Evolutionary conservation across 2,113 vertebrate species (phyloP).

Genomic region (Cacatua alba): DNA sequence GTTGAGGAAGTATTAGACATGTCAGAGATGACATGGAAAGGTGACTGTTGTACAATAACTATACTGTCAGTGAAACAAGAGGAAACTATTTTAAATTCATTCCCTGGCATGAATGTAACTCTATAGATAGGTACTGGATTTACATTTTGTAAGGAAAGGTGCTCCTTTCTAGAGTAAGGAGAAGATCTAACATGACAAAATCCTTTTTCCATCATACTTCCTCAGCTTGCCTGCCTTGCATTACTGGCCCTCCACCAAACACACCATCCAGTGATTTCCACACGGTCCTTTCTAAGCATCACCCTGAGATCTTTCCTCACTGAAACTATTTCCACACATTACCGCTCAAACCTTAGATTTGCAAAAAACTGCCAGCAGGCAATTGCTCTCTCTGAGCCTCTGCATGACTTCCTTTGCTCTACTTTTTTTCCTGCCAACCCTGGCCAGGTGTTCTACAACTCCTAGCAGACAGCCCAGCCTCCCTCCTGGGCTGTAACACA

Average conservation of each 20-base stretch:
- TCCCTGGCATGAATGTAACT: neutral
- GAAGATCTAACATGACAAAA: neutral
- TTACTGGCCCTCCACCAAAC: neutral
- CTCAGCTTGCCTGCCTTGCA: neutral
- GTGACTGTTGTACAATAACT: neutral
- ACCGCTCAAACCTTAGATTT: neutral
- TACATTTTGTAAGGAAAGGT: neutral
- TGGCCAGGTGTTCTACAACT: neutral
- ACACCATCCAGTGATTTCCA: neutral
- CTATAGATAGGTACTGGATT: neutral
- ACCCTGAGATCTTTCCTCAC: neutral
- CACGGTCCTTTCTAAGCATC: fast-evolving
- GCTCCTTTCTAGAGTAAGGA: neutral
- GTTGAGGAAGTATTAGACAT: constrained; percentile 11
- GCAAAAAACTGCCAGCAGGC: neutral
- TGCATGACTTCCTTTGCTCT: neutral
- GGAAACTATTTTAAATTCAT: constrained; percentile 25
- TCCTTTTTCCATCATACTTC: neutral
- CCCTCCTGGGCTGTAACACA: neutral
- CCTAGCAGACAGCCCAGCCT: neutral
- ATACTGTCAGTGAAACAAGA: neutral
- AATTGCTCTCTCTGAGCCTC: neutral
- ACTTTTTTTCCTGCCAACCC: neutral
- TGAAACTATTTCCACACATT: neutral
- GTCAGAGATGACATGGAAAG: constrained; percentile 39